phyloP scores from a whole-genome alignment of 2,888 invertebrate genomes.

The Copidosoma aretas region DNA sequence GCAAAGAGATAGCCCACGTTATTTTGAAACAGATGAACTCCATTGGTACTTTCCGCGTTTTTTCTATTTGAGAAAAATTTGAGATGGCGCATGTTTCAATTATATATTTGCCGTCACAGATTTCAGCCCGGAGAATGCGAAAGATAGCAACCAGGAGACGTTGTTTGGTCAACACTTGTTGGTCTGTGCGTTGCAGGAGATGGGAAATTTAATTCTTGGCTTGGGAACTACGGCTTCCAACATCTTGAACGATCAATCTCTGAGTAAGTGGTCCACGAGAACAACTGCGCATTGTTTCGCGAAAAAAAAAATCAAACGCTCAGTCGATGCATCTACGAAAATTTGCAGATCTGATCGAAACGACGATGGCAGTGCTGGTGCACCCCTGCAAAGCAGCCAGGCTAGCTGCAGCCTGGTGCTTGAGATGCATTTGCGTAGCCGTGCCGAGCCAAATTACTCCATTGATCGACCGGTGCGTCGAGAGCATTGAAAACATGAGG shows the following conservation, averaged over 20 bases:
- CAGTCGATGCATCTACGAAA: neutral
- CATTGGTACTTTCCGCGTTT: conserved; percentile 64
- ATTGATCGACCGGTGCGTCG: conserved; percentile 87
- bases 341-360: conserved; percentile 73
- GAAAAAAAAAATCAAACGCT: conserved; percentile 1
- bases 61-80: neutral
- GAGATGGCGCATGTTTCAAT: conserved; percentile 1
- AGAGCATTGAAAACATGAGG: conserved; percentile 86
- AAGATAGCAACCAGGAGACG: conserved; percentile 89
- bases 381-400: conserved; percentile 95
- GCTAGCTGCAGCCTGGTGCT: conserved; percentile 92
- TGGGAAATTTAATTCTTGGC: conserved; percentile 86
- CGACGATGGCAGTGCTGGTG: conserved; percentile 82
- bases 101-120: conserved; percentile 62
- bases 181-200: conserved; percentile 93
- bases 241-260: conserved; percentile 84
- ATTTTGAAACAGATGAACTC: conserved; percentile 95
- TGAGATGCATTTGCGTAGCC: conserved; percentile 90
- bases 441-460: conserved; percentile 94
- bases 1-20: conserved; percentile 90
- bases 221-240: conserved; percentile 95
- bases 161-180: conserved; percentile 88
- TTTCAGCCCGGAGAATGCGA: conserved; percentile 90
- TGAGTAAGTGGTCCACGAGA: conserved; percentile 66
- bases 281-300: conserved; percentile 14